Percentiles rank a stretch among this genome's conserved stretches.
Evolutionary conservation across 2,797 vertebrate species (phyloP).

Genomic region (Sebastes itinus): DNA sequence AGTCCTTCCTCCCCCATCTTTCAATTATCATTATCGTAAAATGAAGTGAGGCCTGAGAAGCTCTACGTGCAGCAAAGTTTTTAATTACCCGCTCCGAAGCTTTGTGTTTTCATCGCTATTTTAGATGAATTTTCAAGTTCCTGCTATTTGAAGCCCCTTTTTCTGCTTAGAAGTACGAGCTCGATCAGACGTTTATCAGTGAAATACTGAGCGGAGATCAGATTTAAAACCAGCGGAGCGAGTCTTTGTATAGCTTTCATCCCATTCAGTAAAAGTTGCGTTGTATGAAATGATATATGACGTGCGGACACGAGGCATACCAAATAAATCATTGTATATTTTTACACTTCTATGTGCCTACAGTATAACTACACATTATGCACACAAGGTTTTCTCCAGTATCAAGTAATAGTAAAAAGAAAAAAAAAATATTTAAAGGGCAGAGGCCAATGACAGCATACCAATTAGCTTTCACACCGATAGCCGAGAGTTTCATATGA

Average conservation of each 20-base stretch:
- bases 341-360: not conserved
- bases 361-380: not conserved
- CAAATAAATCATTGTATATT: not conserved
- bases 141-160: constrained; percentile 53
- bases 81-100: constrained; percentile 80
- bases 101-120: constrained; percentile 81
- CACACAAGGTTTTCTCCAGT: not conserved
- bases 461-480: constrained; percentile 42
- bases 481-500: constrained; percentile 19
- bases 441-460: constrained; percentile 52
- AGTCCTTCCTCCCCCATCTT: constrained; percentile 77
- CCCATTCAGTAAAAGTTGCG: not conserved
- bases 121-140: constrained; percentile 73
- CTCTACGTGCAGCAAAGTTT: constrained; percentile 74
- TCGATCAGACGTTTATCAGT: constrained; percentile 54
- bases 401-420: not conserved
- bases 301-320: not conserved
- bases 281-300: not conserved
- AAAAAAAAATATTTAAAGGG: not conserved
- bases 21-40: constrained; percentile 85
- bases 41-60: constrained; percentile 80
- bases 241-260: not conserved
- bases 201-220: constrained; percentile 34
- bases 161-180: constrained; percentile 38
- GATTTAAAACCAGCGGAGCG: constrained; percentile 9